These are phyloP conservation scores for Actinernus sp. DNA, from an alignment of 92 coral and sea anemone species.

Conservation along the genomic window DNA sequence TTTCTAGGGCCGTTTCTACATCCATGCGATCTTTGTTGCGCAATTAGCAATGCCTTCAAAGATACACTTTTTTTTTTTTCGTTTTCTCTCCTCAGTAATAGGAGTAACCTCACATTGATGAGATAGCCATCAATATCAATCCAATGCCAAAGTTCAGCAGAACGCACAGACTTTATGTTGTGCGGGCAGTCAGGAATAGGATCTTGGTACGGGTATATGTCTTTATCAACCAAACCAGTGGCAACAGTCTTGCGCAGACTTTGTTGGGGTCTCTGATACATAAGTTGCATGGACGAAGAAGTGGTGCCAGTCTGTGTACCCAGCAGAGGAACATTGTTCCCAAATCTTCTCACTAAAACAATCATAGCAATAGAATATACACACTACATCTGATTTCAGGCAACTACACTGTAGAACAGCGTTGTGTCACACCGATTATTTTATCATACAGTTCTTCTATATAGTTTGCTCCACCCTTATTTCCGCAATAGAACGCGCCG, in stretches of 20 bases:
- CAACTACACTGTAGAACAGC: conserved; percentile 29
- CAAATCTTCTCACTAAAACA: conserved; percentile 34
- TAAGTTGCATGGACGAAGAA: conserved; percentile 45
- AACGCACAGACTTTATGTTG: conserved; percentile 66
- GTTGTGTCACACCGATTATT: conserved; percentile 16
- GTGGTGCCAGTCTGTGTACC: conserved; percentile 49
- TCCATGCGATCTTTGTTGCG: conserved; percentile 50
- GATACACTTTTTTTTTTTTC: conserved; percentile 31
- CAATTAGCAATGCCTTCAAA: conserved; percentile 15
- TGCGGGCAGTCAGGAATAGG: conserved; percentile 71
- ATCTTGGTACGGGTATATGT: conserved; percentile 44
- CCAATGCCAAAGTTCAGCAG: conserved; percentile 61
- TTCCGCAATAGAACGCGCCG: conserved; percentile 41
- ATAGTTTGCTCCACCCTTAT: conserved; percentile 39
- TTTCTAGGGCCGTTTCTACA: conserved; percentile 35
- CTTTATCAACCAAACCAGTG: conserved; percentile 47
- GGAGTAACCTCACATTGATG: conserved; percentile 48
- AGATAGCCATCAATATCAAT: conserved; percentile 57
- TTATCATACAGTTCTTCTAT: conserved; percentile 28
- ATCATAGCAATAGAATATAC: conserved; percentile 33
- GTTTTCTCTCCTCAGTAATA: conserved; percentile 25
- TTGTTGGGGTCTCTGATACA: conserved; percentile 28
- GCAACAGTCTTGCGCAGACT: conserved; percentile 48
- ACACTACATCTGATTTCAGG: conserved; percentile 17
- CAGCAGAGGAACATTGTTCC: conserved; percentile 1